Base-by-base conservation (phyloP, 2,888 invertebrate genomes). In the Ochlodes sylvanus region DNA sequence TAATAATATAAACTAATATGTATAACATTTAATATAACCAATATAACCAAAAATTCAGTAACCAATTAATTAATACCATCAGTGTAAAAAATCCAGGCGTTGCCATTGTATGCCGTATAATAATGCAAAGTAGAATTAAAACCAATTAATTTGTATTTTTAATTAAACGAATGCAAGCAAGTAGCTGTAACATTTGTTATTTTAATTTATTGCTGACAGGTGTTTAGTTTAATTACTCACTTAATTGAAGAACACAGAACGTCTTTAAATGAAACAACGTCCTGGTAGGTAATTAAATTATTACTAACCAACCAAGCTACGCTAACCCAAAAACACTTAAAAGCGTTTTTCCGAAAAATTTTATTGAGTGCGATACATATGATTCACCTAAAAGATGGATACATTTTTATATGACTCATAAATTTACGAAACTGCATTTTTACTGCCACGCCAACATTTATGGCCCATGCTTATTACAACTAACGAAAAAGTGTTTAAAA, bases 401-500 rank as follows among this genome's bases (percentile, higher is more conserved):
- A 84, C 83, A 77, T 81, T 89, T 87, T 83, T 90, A 75, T 85
- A 88, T 85, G 82, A 75, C 79, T 85, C 75, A 89, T 92, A 92
- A 92, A 92, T 92, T 91, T 88, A 77, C 77, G 78, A 88, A 89
- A 92, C 86, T 88, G 85, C 87, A 79, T 85, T 90, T 92, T 92
- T 92, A 92, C 85, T 80, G 83, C 88, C 83, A 81, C 82, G 88
- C 86, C 86, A 90, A 90, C 88, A 85, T 91, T 92, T 89, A 92
- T 84, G 86, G 83, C 80, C 81, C 79, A 84, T 84, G 86, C 84
- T 89, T 88, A 87, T 88, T 90, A 87, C 85, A 86, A 90, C 87
- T 88, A 89, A 90, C 86, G 86, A 82, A 86, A 87, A 90, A 89
- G 88, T 88, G 86, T 88, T 91, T 90, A 88, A 90, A 88, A 86